Conservation (phyloP, 1,140 invertebrate species). For the Drosophila burlai region DNA sequence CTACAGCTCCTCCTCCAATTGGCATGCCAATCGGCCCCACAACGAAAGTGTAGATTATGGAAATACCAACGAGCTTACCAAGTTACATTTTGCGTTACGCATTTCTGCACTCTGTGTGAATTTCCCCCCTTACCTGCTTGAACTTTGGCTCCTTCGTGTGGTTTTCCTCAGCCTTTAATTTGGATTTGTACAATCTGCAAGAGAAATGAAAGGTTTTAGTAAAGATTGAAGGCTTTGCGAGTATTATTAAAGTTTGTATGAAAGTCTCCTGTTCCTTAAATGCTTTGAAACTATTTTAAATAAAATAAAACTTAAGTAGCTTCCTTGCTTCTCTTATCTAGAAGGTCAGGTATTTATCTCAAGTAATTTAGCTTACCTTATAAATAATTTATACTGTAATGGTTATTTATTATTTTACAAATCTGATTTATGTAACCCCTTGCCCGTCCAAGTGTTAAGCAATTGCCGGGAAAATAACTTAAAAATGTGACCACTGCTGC, state of each 20-base stretch:
- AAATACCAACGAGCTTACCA: constrained; percentile 45
- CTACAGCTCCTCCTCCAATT: constrained; percentile 30
- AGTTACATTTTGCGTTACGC: constrained; percentile 61
- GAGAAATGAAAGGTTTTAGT: constrained; percentile 11
- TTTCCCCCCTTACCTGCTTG: constrained; percentile 59
- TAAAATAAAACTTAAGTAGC: neutral
- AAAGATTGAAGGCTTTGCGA: no score
- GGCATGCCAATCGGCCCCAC: constrained; percentile 59
- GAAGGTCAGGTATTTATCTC: neutral
- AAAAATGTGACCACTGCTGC: constrained; percentile 36
- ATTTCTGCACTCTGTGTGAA: constrained; percentile 76
- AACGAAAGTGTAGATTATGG: constrained; percentile 57
- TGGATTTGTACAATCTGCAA: constrained; percentile 41
- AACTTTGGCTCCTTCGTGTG: constrained; percentile 58
- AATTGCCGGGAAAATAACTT: constrained; percentile 34
- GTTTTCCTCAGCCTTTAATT: constrained; percentile 28
- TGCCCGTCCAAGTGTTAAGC: constrained; percentile 26
- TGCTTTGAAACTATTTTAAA: neutral
- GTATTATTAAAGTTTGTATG: no score
- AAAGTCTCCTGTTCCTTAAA: neutral
- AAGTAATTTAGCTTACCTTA: neutral
- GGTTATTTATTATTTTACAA: constrained; percentile 1
- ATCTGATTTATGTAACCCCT: constrained; percentile 11
- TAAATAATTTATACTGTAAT: neutral
- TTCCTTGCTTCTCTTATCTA: neutral